A percentile compares a stretch with the other conserved stretches of the same genome.
Conservation (phyloP, 2,113 vertebrate species). For the Indri indri region DNA sequence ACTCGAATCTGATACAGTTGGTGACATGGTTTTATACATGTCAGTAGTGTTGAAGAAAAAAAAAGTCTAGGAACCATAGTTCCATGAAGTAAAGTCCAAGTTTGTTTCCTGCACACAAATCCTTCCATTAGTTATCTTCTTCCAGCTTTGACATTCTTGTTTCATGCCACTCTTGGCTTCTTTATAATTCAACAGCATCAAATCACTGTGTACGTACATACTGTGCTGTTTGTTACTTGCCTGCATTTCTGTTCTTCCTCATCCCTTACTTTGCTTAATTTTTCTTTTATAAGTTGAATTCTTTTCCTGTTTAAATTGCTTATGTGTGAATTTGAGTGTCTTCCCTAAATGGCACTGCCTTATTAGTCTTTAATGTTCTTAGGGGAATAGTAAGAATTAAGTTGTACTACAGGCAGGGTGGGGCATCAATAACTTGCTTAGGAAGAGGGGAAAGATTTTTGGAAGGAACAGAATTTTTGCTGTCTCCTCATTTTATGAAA, state of each 20-base stretch:
- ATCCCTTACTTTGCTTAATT: not conserved
- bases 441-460: not conserved
- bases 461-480: not conserved
- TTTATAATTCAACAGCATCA: slow-evolving; percentile 6
- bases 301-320: not conserved
- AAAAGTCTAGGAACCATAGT: not conserved
- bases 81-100: not conserved
- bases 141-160: not conserved
- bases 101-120: not conserved
- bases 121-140: not conserved
- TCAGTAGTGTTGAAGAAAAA: not conserved
- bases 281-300: slow-evolving; percentile 45
- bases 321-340: not conserved
- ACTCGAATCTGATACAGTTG: not conserved
- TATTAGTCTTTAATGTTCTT: slow-evolving; percentile 1
- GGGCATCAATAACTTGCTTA: not conserved
- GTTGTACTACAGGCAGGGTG: not conserved
- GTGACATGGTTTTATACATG: not conserved
- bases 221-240: not conserved
- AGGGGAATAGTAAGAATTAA: not conserved
- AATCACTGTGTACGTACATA: not conserved
- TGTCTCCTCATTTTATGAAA: not conserved
- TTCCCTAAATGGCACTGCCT: not conserved
- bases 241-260: slow-evolving; percentile 18
- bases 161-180: not conserved